Evolutionary conservation across 2,888 invertebrate species (phyloP).

Genomic region (Drosophila longiperda): DNA sequence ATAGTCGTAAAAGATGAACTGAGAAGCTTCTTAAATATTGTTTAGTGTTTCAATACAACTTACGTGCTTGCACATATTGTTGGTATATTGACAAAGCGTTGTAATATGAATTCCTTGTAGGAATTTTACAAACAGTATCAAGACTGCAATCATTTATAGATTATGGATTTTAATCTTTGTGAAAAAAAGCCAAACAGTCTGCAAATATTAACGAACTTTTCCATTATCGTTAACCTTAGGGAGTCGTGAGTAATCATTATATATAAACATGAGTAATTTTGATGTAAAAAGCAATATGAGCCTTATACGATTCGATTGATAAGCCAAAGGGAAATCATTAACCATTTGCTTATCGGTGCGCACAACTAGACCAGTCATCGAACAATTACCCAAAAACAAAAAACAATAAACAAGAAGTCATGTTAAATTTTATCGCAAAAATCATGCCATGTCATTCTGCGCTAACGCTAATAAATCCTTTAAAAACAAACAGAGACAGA

Average conservation of each 20-base stretch:
- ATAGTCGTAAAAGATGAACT: background rate
- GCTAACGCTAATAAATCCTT: slow-evolving; percentile 27
- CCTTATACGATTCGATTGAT: slow-evolving; percentile 52
- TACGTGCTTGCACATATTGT: background rate
- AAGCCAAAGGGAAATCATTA: slow-evolving; percentile 19
- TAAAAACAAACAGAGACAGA: slow-evolving; percentile 6
- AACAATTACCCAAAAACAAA: slow-evolving; percentile 19
- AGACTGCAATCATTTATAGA: background rate
- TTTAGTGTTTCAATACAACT: background rate
- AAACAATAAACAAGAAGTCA: slow-evolving; percentile 9
- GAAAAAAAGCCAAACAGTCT: slow-evolving; percentile 38
- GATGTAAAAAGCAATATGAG: slow-evolving; percentile 36
- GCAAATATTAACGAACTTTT: slow-evolving; percentile 2
- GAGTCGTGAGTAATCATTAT: slow-evolving; percentile 46
- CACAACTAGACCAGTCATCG: slow-evolving; percentile 10
- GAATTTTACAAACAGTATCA: background rate
- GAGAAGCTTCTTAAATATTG: background rate
- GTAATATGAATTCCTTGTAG: background rate
- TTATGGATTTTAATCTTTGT: background rate
- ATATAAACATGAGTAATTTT: slow-evolving; percentile 63
- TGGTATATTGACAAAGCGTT: background rate
- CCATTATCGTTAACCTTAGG: slow-evolving; percentile 27
- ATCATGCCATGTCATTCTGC: slow-evolving; percentile 6
- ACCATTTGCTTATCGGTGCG: slow-evolving; percentile 34
- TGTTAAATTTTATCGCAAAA: slow-evolving; percentile 23